These are phyloP conservation scores for Calyptomena viridis DNA, from an alignment of 2,113 vertebrate species.

Conservation along the genomic window DNA sequence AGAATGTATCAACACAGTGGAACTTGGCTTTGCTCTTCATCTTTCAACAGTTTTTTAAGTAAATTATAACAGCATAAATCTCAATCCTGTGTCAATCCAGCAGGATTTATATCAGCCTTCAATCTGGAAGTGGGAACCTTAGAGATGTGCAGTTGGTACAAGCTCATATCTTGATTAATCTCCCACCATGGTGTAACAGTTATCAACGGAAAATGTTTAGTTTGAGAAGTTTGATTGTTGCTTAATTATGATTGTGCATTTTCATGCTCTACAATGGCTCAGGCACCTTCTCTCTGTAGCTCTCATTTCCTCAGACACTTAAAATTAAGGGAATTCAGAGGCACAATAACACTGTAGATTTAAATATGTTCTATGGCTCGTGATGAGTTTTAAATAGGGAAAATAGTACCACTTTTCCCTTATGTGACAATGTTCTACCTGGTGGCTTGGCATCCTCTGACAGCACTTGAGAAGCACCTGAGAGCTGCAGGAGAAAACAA, in stretches of 20 bases:
- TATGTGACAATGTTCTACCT: not conserved
- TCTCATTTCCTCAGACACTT: not conserved
- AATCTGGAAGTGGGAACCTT: not conserved
- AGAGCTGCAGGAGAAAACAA: rapidly evolving
- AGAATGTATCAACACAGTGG: not conserved
- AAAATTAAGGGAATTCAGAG: not conserved
- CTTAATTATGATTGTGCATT: not conserved
- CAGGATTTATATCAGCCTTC: not conserved
- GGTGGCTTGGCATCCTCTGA: not conserved
- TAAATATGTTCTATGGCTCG: not conserved
- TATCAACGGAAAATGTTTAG: not conserved
- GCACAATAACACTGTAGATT: not conserved
- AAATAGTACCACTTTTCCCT: not conserved
- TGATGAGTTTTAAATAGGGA: not conserved
- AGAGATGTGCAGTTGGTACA: not conserved
- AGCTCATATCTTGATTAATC: not conserved
- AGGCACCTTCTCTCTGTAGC: not conserved
- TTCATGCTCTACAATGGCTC: not conserved
- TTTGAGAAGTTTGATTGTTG: not conserved
- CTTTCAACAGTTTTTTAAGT: not conserved
- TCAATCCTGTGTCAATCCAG: not conserved
- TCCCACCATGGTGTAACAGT: not conserved
- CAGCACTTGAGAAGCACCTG: not conserved
- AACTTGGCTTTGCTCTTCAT: not conserved
- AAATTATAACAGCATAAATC: not conserved